Base-by-base conservation (phyloP, 2,797 vertebrate genomes). In the Acipenser oxyrinchus region DNA sequence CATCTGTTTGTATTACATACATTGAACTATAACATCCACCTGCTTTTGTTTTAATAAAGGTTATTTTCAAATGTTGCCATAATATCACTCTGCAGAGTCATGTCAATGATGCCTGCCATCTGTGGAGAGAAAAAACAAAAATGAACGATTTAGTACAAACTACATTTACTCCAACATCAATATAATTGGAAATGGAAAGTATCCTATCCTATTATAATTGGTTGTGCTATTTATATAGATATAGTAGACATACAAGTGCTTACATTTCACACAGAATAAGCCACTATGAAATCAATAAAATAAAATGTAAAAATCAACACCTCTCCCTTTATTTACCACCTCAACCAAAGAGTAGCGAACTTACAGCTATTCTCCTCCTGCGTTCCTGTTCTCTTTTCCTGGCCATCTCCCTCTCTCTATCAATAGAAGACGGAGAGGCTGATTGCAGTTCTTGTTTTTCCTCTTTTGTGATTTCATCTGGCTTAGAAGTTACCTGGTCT, bases 1-100 rank as follows among this genome's bases (percentile, higher is more conserved):
- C 53, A 51, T 65, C 50, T 53, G 50, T 49, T 61, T 15, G 51
- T 66, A 37, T 37, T 37, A 37, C 5, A 37, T 37, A 37, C 37
- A 37, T 5, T 37, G 37, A 37, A 37, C 37, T 37, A 37, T 37
- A 37, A 37, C 4, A 4, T 37, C 37, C 37, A 37, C 37, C 53
- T 55, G 61, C 69, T 61, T 75, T 51, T 58, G 52, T 65, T 71
- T 83, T 81, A 93, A 71, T 88, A 84, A 76, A 97, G 82, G 70
- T 86, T 86, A 8, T 94, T 91, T 86, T 99, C 94, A 71, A 98
- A 98, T 18, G 89, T 84, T 70, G 91, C 81, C 95, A 97, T 94
- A 75, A 96, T 90, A 64, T 96, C 92, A 2, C 87, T 88, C 80
- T 94, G 94, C 83, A 88, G 84, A 65, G 87, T 91, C 78, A 98